Base-by-base conservation (phyloP, 2,888 invertebrate genomes). In the Campoletis raptor region DNA sequence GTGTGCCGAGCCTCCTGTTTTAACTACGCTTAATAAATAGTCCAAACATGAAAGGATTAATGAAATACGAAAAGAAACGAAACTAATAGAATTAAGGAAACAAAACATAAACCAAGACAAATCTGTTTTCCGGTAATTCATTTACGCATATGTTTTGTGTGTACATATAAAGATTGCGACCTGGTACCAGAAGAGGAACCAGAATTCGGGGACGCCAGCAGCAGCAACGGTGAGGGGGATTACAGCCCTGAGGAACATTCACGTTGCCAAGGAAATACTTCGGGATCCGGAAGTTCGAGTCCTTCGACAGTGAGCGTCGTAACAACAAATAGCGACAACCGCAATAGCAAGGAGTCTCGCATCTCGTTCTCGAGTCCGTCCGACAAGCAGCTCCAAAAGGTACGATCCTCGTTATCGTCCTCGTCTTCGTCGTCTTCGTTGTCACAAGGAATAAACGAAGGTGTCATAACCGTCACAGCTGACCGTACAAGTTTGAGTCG, bases 401-500 rank as follows among this genome's bases (percentile, higher is more conserved):
- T 81, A 69, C 69, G 73, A 45, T 37, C 45, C 24, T 61, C 52
- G 92, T 61, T 40, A 57, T 18, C 81, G 21, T 30, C 69, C 24
- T 24, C 45, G 40, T 61, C 70, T 2, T 72, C 85, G 94, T 91
- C 93, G 90, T 94, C 95, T 90, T 94, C 95, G 91, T 93, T 95
- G 92, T 92, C 95, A 93, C 94, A 93, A 94, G 95, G 94, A 92
- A 95, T 54, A 15, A 40, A 15, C 42, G 64, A 76, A 24, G 30
- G 21, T 15, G 52, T 40, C 10, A 69, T 24, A 5, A 7, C 10
- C 45, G 64, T 10, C 4, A 36, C 61, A 15, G 42, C 24, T 37
- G 93, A 94, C 94, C 94, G 93, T 94, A 93, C 94, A 94, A 91
- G 93, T 95, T 92, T 96, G 95, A 94, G 95, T 54, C 93, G 96